Evolutionary conservation across 2,113 vertebrate species (phyloP).

Genomic region (Dolichallabes microphthalmus): DNA sequence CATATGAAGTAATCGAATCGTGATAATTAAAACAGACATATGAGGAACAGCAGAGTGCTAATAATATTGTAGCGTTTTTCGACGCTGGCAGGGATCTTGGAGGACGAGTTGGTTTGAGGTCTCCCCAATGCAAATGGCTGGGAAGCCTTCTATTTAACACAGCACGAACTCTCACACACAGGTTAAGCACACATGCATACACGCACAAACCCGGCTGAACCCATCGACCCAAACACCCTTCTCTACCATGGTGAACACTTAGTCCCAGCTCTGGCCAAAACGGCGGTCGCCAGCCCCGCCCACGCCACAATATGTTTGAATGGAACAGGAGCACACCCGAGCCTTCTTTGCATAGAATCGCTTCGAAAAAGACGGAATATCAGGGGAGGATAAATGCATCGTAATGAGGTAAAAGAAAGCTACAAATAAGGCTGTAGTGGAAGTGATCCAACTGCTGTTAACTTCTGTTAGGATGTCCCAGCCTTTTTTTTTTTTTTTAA

Average conservation of each 20-base stretch:
- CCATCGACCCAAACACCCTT: no score
- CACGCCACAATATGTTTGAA: conserved; percentile 50
- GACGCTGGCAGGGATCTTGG: no score
- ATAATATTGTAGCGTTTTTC: no score
- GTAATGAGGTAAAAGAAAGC: conserved; percentile 57
- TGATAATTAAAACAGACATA: conserved; percentile 55
- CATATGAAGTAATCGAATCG: conserved; percentile 41
- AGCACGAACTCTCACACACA: no score
- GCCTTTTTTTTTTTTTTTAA: conserved; percentile 9
- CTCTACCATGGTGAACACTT: no score
- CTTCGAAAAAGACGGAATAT: conserved; percentile 60
- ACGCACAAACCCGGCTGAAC: no score
- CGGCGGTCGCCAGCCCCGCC: no score
- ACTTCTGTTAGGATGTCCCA: conserved; percentile 27
- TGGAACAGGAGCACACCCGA: conserved; percentile 46
- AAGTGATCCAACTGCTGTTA: conserved; percentile 43
- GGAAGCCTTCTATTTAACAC: no score
- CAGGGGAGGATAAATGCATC: conserved; percentile 61
- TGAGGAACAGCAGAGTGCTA: conserved; percentile 51
- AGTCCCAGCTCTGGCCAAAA: no score
- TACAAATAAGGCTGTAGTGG: conserved; percentile 58
- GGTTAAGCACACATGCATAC: no score
- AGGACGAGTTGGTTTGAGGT: no score
- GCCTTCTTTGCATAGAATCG: conserved; percentile 55
- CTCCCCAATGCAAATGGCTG: no score